A percentile compares a stretch with the other conserved stretches of the same genome.
These are phyloP conservation scores for Ichneumoninae sp. DNA, from an alignment of 2,888 invertebrate species.

Conservation along the genomic window DNA sequence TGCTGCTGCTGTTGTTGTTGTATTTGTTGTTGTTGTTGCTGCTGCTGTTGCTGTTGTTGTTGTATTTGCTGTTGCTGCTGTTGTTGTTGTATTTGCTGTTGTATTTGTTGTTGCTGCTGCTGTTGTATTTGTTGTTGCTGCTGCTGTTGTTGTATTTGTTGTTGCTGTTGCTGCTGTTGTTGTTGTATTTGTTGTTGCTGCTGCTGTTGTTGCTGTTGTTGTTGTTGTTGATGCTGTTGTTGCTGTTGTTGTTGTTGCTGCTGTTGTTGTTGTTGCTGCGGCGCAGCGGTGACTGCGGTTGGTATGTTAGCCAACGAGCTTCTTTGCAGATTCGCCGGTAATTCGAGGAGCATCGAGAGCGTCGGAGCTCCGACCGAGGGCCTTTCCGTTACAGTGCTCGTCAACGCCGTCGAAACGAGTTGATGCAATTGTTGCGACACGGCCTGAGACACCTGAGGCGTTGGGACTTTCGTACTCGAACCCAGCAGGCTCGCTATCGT, in stretches of 20 bases:
- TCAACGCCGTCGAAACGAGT: conserved; percentile 85
- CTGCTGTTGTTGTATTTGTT: not conserved
- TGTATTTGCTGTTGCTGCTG: too few relatives aligned
- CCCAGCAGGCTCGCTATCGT: conserved; percentile 87
- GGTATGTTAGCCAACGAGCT: conserved; percentile 74
- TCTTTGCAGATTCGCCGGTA: conserved; percentile 83
- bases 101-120: too few relatives aligned
- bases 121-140: too few relatives aligned
- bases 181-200: too few relatives aligned
- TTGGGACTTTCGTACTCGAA: conserved; percentile 81
- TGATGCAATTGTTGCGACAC: conserved; percentile 86
- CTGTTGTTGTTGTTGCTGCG: conserved; percentile 64
- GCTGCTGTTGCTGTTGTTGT: conserved; percentile 23
- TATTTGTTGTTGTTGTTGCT: not conserved
- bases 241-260: not conserved
- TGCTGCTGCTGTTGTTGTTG: conserved; percentile 58
- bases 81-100: too few relatives aligned
- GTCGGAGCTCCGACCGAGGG: conserved; percentile 91
- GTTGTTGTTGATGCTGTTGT: not conserved
- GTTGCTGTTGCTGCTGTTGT: conserved; percentile 35
- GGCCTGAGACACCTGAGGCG: conserved; percentile 73
- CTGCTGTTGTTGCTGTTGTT: not conserved
- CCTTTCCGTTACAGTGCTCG: conserved; percentile 84
- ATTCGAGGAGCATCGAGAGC: conserved; percentile 89
- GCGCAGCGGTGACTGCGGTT: conserved; percentile 55